Percentiles rank a stretch among this genome's conserved stretches.
These are phyloP conservation scores for Mongoloraphidia duomilia DNA, from an alignment of 2,888 invertebrate genomes.

Conservation along the genomic window DNA sequence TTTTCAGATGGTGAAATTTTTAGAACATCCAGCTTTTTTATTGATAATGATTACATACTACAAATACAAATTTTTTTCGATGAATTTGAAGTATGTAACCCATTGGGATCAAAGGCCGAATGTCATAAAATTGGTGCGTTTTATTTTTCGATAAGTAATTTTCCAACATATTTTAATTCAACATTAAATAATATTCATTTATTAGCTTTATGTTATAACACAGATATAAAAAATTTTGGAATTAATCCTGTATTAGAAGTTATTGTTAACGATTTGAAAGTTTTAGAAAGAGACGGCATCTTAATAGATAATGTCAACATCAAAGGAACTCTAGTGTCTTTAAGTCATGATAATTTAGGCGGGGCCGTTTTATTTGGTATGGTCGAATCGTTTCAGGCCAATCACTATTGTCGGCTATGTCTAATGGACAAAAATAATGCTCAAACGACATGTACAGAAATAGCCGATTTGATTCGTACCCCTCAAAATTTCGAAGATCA, in stretches of 20 bases:
- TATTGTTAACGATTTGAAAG: constrained; percentile 9
- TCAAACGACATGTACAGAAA: too few relatives aligned
- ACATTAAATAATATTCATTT: constrained; percentile 1
- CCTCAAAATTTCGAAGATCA: too few relatives aligned
- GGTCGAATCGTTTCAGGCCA: constrained; percentile 11
- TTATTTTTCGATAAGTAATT: not conserved
- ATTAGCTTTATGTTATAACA: not conserved
- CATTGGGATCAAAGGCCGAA: not conserved
- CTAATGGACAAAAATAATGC: too few relatives aligned
- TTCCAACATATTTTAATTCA: not conserved
- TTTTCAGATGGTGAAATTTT: not conserved
- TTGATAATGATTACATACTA: not conserved
- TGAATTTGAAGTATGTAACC: not conserved
- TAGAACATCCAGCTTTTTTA: not conserved
- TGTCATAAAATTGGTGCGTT: not conserved
- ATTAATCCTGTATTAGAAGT: constrained; percentile 5
- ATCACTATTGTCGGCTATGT: constrained; percentile 14
- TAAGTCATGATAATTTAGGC: constrained; percentile 9
- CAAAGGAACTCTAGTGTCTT: constrained; percentile 9
- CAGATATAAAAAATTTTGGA: constrained; percentile 7
- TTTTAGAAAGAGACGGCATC: constrained; percentile 9
- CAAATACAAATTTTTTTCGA: constrained; percentile 1
- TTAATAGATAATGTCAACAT: constrained; percentile 3
- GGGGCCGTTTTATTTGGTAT: constrained; percentile 9
- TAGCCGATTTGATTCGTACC: too few relatives aligned